Evolutionary conservation across 1,140 invertebrate species (phyloP).

Genomic region (Drosophila oshimai): DNA sequence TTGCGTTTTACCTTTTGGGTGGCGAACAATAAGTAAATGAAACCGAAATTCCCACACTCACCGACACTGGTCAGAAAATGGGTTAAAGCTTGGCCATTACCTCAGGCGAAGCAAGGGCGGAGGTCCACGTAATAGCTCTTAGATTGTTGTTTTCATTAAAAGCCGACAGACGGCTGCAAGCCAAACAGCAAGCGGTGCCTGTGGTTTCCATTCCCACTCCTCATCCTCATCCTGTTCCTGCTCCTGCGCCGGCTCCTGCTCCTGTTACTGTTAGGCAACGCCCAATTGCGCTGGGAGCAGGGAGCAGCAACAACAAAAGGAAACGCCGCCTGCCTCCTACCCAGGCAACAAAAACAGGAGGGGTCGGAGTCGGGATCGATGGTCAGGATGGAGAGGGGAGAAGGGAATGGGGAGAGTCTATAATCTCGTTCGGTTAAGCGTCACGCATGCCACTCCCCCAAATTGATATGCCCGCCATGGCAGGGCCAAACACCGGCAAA

Average conservation of each 20-base stretch:
- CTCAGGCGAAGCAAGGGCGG: constrained; percentile 14
- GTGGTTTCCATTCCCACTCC: constrained; percentile 27
- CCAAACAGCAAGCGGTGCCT: constrained; percentile 8
- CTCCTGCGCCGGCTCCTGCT: constrained; percentile 46
- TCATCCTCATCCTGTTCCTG: constrained; percentile 13
- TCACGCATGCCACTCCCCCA: constrained; percentile 79
- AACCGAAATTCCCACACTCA: constrained; percentile 13
- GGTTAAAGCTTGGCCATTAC: constrained; percentile 8
- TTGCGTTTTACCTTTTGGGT: no score
- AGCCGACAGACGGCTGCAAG: constrained; percentile 34
- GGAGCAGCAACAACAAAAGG: constrained; percentile 75
- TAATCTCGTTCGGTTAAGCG: constrained; percentile 76
- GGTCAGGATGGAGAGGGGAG: background rate
- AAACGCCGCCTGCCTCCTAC: constrained; percentile 45
- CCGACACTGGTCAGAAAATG: background rate
- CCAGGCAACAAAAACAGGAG: background rate
- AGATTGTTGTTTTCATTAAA: constrained; percentile 43
- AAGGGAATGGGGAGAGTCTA: constrained; percentile 30
- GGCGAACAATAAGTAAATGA: background rate
- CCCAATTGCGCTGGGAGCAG: constrained; percentile 50
- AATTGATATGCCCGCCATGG: constrained; percentile 72
- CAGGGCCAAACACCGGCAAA: constrained; percentile 70
- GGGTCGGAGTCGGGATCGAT: background rate
- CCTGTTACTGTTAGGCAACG: constrained; percentile 62
- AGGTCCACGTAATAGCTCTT: constrained; percentile 39